Evolutionary conservation across 23 tunicate species (phyloP), one percentile per base, ranked within the genome.

Genomic region (Ciona savignyi): DNA sequence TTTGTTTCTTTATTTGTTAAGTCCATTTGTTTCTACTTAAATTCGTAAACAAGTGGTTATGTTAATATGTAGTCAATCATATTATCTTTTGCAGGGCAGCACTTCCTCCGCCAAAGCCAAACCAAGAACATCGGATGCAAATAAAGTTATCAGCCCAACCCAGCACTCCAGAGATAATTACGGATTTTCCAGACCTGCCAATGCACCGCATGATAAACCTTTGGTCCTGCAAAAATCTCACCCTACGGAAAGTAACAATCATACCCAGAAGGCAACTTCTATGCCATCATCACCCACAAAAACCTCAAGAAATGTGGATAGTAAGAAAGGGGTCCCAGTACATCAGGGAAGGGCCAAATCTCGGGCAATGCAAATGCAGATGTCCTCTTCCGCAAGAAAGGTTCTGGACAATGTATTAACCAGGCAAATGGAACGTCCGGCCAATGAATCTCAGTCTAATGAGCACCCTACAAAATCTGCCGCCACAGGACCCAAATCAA

Each of bases 341-440:
- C 71, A 63, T 22, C 87, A 67, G 64, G 78, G 78, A 0, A 63
- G 65, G 29, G 28, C 69, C 24, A 82, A 60, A 68, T 29, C 87
- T 1, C 68, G 87, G 26, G 75, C 75, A 2, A 65, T 73, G 51
- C 79, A 85, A 73, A 79, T 62, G 64, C 93, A 79, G 35, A 74
- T 71, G 66, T 67, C 93, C 0, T 67, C 85, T 0, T 79, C 93
- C 29, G 84, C 93, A 2, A 81, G 93, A 62, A 78, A 79, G 62
- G 76, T 86, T 1, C 65, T 86, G 0, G 80, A 75, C 29, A 86
- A 35, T 62, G 93, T 86, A 27, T 32, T 86, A 20, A 48, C 76
- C 0, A 79, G 76, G 35, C 84, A 86, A 79, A 86, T 86, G 84
- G 60, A 74, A 25, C 70, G 28, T 63, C 26, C 67, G 22, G 24